Conservation (phyloP, 2,888 invertebrate species). For the Diadegma fenestrale region DNA sequence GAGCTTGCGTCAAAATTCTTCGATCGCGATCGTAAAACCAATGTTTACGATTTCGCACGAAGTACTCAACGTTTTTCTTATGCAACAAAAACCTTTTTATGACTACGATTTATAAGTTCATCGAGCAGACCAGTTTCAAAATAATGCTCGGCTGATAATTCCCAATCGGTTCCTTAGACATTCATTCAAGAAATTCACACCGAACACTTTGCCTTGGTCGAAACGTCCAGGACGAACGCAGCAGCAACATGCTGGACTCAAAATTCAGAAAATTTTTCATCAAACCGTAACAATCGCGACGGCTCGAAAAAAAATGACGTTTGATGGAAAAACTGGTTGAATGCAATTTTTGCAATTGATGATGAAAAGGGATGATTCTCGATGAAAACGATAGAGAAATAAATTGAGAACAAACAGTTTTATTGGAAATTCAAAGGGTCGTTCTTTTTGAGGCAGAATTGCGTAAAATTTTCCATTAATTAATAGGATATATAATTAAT, state of each 20-base stretch:
- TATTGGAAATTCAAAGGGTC: not conserved
- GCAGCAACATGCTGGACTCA: too few relatives aligned
- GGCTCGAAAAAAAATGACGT: too few relatives aligned
- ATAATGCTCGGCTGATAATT: not conserved
- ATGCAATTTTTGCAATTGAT: too few relatives aligned
- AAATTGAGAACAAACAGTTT: too few relatives aligned
- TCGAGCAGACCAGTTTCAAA: not conserved
- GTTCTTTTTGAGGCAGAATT: not conserved
- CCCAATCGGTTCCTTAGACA: not conserved
- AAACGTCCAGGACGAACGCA: not conserved
- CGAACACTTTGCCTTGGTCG: not conserved
- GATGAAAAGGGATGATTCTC: too few relatives aligned
- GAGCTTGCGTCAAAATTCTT: slow-evolving; percentile 45
- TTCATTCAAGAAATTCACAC: too few relatives aligned
- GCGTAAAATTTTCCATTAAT: not conserved
- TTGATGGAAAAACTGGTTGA: too few relatives aligned
- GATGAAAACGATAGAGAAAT: too few relatives aligned
- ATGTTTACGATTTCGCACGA: slow-evolving; percentile 60
- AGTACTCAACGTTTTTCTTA: slow-evolving; percentile 3
- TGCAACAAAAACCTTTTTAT: slow-evolving; percentile 6
- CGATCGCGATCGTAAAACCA: slow-evolving; percentile 63
- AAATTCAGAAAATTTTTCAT: too few relatives aligned
- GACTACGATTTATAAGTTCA: not conserved
- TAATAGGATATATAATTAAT: not conserved
- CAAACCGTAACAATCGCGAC: too few relatives aligned